Evolutionary conservation across 2,888 invertebrate genomes (phyloP).

Genomic region (Limnephilus rhombicus): DNA sequence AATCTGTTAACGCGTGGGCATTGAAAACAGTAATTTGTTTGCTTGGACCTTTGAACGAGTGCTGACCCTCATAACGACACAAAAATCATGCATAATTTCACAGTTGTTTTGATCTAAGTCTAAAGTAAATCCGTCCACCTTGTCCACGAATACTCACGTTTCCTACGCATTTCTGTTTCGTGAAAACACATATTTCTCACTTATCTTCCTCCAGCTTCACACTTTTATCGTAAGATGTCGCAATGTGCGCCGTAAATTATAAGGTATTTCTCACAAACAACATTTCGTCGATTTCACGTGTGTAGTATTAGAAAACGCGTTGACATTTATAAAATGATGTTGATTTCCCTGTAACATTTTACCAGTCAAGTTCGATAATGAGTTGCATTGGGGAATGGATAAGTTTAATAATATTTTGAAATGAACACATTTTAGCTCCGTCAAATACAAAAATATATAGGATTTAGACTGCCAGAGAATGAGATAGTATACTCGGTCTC

Average conservation of each 20-base stretch:
- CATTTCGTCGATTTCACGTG: neutral
- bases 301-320: neutral
- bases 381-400: neutral
- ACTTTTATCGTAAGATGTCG: constrained; percentile 21
- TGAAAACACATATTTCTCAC: neutral
- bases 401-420: neutral
- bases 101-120: neutral
- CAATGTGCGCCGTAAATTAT: neutral
- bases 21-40: neutral
- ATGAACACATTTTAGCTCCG: too few relatives aligned
- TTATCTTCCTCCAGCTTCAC: neutral
- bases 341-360: neutral
- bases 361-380: neutral
- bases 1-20: neutral
- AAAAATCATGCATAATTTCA: neutral
- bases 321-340: neutral
- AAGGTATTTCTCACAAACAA: neutral
- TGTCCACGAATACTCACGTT: neutral
- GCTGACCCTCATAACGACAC: neutral
- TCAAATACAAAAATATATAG: too few relatives aligned
- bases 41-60: neutral
- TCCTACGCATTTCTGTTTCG: neutral
- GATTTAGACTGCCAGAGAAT: too few relatives aligned
- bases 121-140: neutral
- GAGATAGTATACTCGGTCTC: too few relatives aligned